phyloP scores from a whole-genome alignment of 2,113 vertebrate genomes.

The Bostrychus sinensis region DNA sequence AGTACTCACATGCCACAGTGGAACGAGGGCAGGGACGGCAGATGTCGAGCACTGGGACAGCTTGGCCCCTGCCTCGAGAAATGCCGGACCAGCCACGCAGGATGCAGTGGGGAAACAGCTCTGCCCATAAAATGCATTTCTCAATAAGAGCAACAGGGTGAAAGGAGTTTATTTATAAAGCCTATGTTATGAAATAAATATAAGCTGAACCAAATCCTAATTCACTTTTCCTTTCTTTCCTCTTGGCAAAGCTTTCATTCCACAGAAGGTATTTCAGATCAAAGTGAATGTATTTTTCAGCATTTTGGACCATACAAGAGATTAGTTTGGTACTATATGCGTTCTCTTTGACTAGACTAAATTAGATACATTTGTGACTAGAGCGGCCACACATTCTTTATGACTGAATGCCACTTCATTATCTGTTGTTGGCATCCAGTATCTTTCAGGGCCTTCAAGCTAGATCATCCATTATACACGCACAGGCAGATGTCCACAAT shows the following conservation, averaged over 20 bases:
- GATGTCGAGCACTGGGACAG: conserved; percentile 54
- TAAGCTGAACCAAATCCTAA: conserved; percentile 7
- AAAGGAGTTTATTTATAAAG: conserved; percentile 9
- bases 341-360: conserved; percentile 59
- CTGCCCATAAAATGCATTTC: conserved; percentile 12
- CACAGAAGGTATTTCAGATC: conserved; percentile 30
- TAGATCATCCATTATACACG: conserved; percentile 76
- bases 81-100: conserved; percentile 16
- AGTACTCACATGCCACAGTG: conserved; percentile 26
- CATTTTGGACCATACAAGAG: conserved; percentile 6
- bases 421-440: conserved; percentile 72
- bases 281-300: conserved; percentile 47
- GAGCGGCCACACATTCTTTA: conserved; percentile 66
- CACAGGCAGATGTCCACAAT: conserved; percentile 74
- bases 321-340: conserved; percentile 31
- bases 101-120: conserved; percentile 14
- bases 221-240: conserved; percentile 9
- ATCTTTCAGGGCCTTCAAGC: conserved; percentile 68
- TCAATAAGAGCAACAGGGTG: not conserved
- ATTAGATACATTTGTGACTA: conserved; percentile 70
- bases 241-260: conserved; percentile 6
- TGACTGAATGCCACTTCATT: conserved; percentile 62
- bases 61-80: conserved; percentile 44
- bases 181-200: conserved; percentile 28
- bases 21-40: conserved; percentile 36